phyloP scores from a whole-genome alignment of 2,888 invertebrate genomes.

The Hetaerina titia region DNA sequence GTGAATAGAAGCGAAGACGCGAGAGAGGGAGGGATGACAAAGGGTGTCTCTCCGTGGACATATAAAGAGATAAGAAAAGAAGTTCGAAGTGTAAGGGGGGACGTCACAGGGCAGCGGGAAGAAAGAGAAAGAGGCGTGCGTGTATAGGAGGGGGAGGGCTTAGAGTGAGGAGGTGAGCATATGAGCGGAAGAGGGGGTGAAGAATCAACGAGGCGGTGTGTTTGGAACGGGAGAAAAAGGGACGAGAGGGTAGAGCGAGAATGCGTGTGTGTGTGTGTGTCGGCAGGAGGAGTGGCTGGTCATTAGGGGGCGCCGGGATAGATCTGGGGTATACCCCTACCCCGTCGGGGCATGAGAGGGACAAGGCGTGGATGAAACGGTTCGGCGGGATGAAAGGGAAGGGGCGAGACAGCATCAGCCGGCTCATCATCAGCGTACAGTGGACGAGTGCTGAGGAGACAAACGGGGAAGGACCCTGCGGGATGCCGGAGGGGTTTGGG shows the following conservation, averaged over 20 bases:
- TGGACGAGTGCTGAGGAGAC: neutral
- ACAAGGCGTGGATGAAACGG: neutral
- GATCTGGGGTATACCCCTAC: neutral
- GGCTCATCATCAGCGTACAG: slow-evolving; percentile 1
- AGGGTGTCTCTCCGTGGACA: slow-evolving; percentile 2
- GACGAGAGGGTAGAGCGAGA: neutral
- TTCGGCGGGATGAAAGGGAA: neutral
- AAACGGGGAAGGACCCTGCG: neutral
- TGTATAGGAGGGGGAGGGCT: neutral
- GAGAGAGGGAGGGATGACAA: neutral
- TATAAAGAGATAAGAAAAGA: slow-evolving; percentile 20
- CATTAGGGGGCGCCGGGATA: neutral
- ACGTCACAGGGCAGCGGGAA: neutral
- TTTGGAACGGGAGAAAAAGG: neutral
- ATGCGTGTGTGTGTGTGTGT: too few species aligned
- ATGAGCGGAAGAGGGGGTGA: neutral
- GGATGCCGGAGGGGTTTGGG: neutral
- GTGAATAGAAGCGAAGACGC: neutral
- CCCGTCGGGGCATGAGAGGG: neutral
- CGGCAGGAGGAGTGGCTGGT: neutral
- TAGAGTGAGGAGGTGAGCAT: neutral
- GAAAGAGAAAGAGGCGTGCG: neutral
- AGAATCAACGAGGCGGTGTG: neutral
- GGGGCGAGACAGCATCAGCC: neutral
- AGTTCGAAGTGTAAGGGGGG: neutral